These are phyloP conservation scores for Proctacanthus coquilletti DNA, from an alignment of 1,140 invertebrate genomes.

Conservation along the genomic window DNA sequence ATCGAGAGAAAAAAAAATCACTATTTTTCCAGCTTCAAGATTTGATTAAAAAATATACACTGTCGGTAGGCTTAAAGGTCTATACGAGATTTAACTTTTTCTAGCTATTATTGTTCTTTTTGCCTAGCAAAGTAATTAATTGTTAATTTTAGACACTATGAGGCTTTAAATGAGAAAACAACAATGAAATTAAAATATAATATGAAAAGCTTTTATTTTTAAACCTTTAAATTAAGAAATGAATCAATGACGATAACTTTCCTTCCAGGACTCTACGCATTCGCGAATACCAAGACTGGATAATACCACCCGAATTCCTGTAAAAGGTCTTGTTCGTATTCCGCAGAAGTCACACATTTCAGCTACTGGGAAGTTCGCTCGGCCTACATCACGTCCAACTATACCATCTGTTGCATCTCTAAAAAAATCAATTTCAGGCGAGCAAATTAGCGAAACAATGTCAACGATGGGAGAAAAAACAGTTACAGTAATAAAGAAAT, in stretches of 20 bases:
- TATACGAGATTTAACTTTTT: no score
- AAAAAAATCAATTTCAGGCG: constrained; percentile 22
- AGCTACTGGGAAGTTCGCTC: neutral
- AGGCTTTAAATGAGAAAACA: constrained; percentile 1
- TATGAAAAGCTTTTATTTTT: no score
- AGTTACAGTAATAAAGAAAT: constrained; percentile 13
- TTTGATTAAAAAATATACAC: no score
- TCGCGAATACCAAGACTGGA: constrained; percentile 24
- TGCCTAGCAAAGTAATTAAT: neutral
- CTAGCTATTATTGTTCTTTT: neutral
- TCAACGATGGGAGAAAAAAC: constrained; percentile 16
- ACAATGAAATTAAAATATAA: no score
- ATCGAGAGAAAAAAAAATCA: no score
- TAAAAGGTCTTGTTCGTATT: constrained; percentile 14
- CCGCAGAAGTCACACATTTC: neutral
- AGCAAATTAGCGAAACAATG: constrained; percentile 18
- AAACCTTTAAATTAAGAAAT: no score
- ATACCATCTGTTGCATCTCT: constrained; percentile 7
- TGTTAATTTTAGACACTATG: neutral
- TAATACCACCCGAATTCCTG: constrained; percentile 19
- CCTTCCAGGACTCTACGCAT: constrained; percentile 18
- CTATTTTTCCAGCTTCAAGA: no score
- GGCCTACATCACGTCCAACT: neutral
- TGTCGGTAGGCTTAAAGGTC: no score
- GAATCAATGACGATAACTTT: constrained; percentile 1